phyloP scores from a whole-genome alignment of 2,113 vertebrate species.

The Notarius lentiginosus region DNA sequence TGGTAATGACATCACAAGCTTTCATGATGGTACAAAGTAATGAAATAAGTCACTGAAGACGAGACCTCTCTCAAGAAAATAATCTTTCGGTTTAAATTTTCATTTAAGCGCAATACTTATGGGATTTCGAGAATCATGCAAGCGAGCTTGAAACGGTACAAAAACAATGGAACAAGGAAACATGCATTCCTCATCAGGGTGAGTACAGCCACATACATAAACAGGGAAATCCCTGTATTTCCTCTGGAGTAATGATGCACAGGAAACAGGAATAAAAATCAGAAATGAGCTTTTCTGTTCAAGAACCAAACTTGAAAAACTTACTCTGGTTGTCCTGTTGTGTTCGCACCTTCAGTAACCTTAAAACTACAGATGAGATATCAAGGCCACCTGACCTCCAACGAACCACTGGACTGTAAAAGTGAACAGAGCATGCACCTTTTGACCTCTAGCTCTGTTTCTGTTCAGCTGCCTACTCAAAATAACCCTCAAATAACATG shows the following conservation, averaged over 20 bases:
- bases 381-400: conserved; percentile 11
- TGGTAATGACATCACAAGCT: neutral
- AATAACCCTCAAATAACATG: conserved; percentile 45
- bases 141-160: neutral
- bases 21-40: conserved; percentile 24
- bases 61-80: conserved; percentile 15
- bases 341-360: neutral
- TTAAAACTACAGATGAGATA: neutral
- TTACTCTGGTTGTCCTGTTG: neutral
- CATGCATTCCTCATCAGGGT: neutral
- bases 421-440: conserved; percentile 25
- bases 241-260: conserved; percentile 1
- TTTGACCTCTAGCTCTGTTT: conserved; percentile 28
- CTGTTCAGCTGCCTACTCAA: conserved; percentile 30
- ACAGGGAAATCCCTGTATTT: conserved; percentile 7
- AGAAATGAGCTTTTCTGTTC: neutral
- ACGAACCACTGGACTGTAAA: conserved; percentile 28
- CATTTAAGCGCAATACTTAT: neutral
- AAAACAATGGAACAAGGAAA: neutral
- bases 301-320: neutral
- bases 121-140: conserved; percentile 12
- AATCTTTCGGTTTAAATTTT: conserved; percentile 26
- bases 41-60: conserved; percentile 26
- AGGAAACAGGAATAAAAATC: neutral
- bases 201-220: neutral